A percentile compares a stretch with the other conserved stretches of the same genome.
phyloP scores from a whole-genome alignment of 2,888 invertebrate genomes.

The Cephalotes varians region DNA sequence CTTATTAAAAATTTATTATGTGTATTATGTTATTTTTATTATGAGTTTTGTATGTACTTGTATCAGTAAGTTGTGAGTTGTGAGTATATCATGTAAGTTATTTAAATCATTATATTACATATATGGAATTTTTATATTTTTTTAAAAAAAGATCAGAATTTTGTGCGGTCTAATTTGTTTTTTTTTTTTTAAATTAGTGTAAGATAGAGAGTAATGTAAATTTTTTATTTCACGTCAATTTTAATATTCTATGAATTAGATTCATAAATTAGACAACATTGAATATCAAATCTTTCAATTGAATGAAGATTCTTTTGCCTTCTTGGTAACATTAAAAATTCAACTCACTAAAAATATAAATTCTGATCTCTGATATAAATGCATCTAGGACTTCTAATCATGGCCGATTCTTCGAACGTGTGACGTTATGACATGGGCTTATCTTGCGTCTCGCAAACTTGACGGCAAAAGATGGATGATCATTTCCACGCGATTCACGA shows the following conservation, averaged over 20 bases:
- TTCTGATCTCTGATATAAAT: neutral
- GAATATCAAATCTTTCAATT: neutral
- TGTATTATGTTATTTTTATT: neutral
- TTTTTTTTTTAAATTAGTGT: neutral
- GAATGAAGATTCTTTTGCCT: neutral
- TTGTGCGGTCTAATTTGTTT: neutral
- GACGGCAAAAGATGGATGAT: constrained; percentile 30
- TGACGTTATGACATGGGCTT: neutral
- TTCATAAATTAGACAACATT: neutral
- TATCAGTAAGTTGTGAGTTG: too few relatives aligned
- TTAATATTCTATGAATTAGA: too few relatives aligned
- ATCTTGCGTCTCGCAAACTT: neutral
- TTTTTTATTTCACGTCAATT: neutral
- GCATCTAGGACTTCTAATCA: constrained; percentile 3
- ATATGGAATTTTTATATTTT: neutral
- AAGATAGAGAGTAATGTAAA: neutral
- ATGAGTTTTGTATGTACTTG: too few relatives aligned
- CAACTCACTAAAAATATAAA: neutral
- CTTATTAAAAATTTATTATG: neutral
- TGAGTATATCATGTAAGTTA: too few relatives aligned
- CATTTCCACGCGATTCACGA: constrained; percentile 39
- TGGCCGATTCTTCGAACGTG: neutral
- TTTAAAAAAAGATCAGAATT: neutral
- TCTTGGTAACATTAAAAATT: neutral
- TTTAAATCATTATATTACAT: too few relatives aligned